A percentile compares a stretch with the other conserved stretches of the same genome.
Conservation (phyloP, 1,140 invertebrate species). For the Listronotus bonariensis region DNA sequence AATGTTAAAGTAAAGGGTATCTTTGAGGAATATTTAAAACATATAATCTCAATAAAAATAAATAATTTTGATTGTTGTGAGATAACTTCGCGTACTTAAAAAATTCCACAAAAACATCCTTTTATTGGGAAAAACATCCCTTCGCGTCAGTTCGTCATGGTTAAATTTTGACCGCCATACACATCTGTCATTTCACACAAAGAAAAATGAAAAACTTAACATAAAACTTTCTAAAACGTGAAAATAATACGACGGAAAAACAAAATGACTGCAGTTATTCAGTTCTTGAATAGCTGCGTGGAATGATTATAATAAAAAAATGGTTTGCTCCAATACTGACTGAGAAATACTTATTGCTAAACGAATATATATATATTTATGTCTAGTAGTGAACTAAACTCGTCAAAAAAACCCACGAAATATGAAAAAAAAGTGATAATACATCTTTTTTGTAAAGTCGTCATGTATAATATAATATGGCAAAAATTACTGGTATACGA, state of each 20-base stretch:
- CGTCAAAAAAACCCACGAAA: slow-evolving; percentile 15
- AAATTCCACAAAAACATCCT: no score
- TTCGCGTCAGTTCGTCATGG: not conserved
- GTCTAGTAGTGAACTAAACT: slow-evolving; percentile 23
- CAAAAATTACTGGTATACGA: slow-evolving; percentile 56
- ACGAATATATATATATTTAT: slow-evolving; percentile 23
- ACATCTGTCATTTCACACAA: not conserved
- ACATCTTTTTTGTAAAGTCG: slow-evolving; percentile 30
- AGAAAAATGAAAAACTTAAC: not conserved
- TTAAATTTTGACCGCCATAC: slow-evolving; percentile 2
- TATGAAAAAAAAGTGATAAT: slow-evolving; percentile 27
- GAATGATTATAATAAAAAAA: slow-evolving; percentile 31
- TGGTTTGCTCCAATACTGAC: slow-evolving; percentile 34
- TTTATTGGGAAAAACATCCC: no score
- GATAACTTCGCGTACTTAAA: no score
- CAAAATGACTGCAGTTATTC: not conserved
- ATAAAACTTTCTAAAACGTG: slow-evolving; percentile 5
- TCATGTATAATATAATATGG: slow-evolving; percentile 50
- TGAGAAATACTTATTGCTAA: slow-evolving; percentile 40
- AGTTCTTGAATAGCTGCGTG: slow-evolving; percentile 3
- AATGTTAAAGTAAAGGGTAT: no score
- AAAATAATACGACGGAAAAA: slow-evolving; percentile 11
- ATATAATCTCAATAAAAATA: no score
- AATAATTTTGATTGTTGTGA: no score
- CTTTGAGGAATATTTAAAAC: no score